Evolutionary conservation across 2,888 invertebrate species (phyloP).

Genomic region (Sarcophaga subvicina): DNA sequence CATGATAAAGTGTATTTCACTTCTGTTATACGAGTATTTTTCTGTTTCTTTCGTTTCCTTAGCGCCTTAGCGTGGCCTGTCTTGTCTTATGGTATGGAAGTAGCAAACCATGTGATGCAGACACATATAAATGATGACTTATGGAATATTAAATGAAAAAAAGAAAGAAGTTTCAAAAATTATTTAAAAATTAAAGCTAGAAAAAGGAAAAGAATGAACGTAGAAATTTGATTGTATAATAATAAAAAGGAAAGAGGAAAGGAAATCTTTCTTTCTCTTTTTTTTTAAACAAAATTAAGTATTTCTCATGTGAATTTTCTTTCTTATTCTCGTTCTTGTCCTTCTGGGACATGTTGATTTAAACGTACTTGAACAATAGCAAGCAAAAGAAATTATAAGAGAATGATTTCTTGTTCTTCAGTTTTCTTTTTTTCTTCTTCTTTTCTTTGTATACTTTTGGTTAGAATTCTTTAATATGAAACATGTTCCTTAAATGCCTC

Average conservation of each 20-base stretch:
- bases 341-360: slow-evolving; percentile 53
- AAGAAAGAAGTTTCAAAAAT: slow-evolving; percentile 10
- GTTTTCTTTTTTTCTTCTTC: neutral
- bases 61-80: neutral
- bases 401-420: neutral
- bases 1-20: slow-evolving; percentile 46
- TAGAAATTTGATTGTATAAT: neutral
- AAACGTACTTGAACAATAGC: slow-evolving; percentile 40
- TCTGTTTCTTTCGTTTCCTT: too few species aligned
- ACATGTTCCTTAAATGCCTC: slow-evolving; percentile 49
- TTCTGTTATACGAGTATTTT: neutral
- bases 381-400: slow-evolving; percentile 15
- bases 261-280: neutral
- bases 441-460: neutral
- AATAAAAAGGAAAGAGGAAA: neutral
- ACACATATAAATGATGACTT: slow-evolving; percentile 59
- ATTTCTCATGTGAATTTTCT: neutral
- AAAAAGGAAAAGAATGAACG: neutral
- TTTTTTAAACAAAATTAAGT: neutral
- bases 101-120: slow-evolving; percentile 12
- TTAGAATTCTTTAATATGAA: slow-evolving; percentile 48
- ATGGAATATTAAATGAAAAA: slow-evolving; percentile 34
- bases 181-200: neutral
- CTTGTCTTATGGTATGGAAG: slow-evolving; percentile 8
- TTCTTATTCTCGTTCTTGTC: slow-evolving; percentile 29